Conservation (phyloP, 2,797 vertebrate species). For the Merluccius polli region DNA sequence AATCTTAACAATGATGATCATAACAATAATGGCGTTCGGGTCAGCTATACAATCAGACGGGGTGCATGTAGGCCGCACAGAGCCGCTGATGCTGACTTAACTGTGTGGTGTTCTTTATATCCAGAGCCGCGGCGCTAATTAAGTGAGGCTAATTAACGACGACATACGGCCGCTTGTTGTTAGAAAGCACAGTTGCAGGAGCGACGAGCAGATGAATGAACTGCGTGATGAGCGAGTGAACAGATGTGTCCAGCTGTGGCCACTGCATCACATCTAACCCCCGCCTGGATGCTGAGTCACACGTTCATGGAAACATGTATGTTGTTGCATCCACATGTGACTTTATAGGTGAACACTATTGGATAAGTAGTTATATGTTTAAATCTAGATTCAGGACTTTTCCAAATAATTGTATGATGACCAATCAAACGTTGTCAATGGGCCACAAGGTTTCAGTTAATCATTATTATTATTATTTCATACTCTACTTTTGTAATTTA, state of each 20-base stretch:
- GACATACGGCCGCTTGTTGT: constrained; percentile 37
- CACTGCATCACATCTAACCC: not conserved
- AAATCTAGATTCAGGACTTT: not conserved
- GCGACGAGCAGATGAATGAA: too few species aligned
- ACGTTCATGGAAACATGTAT: not conserved
- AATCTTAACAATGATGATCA: not conserved
- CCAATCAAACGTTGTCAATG: not conserved
- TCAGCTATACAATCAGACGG: not conserved
- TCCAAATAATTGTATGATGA: not conserved
- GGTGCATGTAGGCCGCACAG: constrained; percentile 8
- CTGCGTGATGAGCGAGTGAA: too few species aligned
- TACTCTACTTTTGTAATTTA: not conserved
- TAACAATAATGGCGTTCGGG: not conserved
- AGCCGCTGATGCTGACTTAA: constrained; percentile 29
- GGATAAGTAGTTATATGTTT: not conserved
- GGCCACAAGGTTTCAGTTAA: not conserved
- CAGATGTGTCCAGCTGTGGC: not conserved
- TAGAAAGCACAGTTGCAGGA: too few species aligned
- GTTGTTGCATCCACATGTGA: not conserved
- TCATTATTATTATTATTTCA: not conserved
- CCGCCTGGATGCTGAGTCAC: not conserved
- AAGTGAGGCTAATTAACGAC: constrained; percentile 53
- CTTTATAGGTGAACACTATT: not conserved
- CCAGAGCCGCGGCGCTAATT: constrained; percentile 56
- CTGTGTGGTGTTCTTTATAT: constrained; percentile 45